Conservation (phyloP, 2,797 vertebrate genomes). For the Myotis pilosus region DNA sequence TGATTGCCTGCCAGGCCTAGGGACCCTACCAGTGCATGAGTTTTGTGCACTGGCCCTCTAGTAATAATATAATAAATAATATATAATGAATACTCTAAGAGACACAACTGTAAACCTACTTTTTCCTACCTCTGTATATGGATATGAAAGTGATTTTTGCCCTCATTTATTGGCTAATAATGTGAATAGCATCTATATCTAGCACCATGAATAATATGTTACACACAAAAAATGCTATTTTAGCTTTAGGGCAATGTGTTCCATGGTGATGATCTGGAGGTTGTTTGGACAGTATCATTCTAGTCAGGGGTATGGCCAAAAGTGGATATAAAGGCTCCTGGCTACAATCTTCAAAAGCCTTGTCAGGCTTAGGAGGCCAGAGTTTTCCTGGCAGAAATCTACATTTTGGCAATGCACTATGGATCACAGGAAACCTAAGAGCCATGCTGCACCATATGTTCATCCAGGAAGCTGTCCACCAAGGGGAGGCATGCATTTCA, state of each 20-base stretch:
- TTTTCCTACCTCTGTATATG: neutral
- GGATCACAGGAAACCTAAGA: conserved; percentile 34
- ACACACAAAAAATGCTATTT: neutral
- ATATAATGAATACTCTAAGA: too few relatives aligned
- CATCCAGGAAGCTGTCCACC: conserved; percentile 48
- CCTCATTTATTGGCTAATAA: neutral
- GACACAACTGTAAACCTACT: neutral
- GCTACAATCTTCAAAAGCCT: conserved; percentile 5
- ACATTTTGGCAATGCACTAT: conserved; percentile 63
- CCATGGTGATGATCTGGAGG: neutral
- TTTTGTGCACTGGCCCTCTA: too few relatives aligned
- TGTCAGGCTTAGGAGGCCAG: conserved; percentile 51
- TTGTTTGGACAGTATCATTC: conserved; percentile 27
- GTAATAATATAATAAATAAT: too few relatives aligned
- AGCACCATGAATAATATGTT: neutral
- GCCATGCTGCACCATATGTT: conserved; percentile 53
- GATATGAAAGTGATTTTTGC: neutral
- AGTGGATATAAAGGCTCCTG: conserved; percentile 30
- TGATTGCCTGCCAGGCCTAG: too few relatives aligned
- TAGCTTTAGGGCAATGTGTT: neutral
- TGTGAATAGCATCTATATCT: neutral
- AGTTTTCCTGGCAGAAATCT: conserved; percentile 52
- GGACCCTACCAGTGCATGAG: too few relatives aligned
- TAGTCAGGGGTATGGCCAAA: conserved; percentile 17
- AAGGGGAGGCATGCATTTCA: conserved; percentile 7